Base-by-base conservation (phyloP, 2,113 vertebrate genomes). In the Nibea coibor region DNA sequence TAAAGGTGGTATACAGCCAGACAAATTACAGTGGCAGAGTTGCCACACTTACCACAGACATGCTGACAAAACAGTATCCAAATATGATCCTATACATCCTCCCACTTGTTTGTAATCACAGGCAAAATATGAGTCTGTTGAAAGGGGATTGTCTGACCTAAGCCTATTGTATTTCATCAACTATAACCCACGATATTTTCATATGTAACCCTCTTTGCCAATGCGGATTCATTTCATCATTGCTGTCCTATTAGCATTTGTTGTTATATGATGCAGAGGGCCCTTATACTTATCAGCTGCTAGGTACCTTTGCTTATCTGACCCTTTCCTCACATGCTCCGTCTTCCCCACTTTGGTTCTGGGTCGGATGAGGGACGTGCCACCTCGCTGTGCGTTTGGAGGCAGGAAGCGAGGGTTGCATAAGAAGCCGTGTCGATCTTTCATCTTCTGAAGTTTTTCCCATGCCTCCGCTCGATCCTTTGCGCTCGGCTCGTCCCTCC, bases 351-450 rank as follows among this genome's bases (percentile, higher is more conserved):
- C 91, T 86, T 84, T 95, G 78, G 82, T 88, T 35, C 74, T 87
- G 48, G 93, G 87, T 42, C 93, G 82, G 19, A 97, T 81, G 11
- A 98, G 96, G 22, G 96, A 97, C 68, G 77, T 94, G 65, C 95
- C 95, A 6, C 96, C 96, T 0, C 64, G 54, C 0, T 76, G 85
- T 11, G 93, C 68, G 70, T 95, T 94, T 1, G 92, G 95, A 10
- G 96, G 94, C 82, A 97, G 96, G 85, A 96, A 98, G 0, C 96
- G 95, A 5, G 97, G 97, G 58, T 97, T 98, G 81, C 89, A 95
- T 11, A 98, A 94, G 87, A 95, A 97, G 68, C 76, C 91, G 14
- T 95, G 94, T 10, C 75, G 89, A 26, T 87, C 90, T 80, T 95
- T 93, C 31, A 96, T 81, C 35, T 71, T 95, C 69, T 89, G 78